Conservation (phyloP, 2,113 vertebrate genomes). For the Potamarius usumacintae region DNA sequence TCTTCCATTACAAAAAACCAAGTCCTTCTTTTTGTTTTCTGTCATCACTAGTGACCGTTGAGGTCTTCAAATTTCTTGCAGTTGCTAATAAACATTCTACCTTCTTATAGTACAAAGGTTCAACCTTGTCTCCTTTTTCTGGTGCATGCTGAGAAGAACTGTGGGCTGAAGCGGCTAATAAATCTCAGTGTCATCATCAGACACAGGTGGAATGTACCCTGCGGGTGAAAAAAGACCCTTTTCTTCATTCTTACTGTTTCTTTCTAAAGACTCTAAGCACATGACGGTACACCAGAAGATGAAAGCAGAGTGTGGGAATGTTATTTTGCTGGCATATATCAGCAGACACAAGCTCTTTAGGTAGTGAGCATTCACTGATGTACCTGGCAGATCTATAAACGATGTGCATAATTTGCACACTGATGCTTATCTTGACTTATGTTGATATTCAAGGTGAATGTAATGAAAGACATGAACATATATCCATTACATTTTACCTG, state of each 20-base stretch:
- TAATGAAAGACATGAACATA: neutral
- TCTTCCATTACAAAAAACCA: neutral
- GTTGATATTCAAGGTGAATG: neutral
- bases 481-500: no score
- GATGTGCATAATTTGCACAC: neutral
- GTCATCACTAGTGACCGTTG: neutral
- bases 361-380: neutral
- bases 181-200: neutral
- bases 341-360: neutral
- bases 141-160: neutral
- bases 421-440: neutral
- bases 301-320: neutral
- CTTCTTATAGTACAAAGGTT: neutral
- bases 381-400: neutral
- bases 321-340: neutral
- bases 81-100: neutral
- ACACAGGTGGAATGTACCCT: conserved; percentile 13
- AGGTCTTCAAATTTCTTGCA: neutral
- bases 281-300: neutral
- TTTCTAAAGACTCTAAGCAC: neutral
- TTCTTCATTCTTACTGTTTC: neutral
- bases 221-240: neutral
- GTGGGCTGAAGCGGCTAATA: neutral
- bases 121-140: neutral
- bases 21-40: neutral